Base-by-base conservation (phyloP, 2,888 invertebrate genomes). In the Colletes collaris region DNA sequence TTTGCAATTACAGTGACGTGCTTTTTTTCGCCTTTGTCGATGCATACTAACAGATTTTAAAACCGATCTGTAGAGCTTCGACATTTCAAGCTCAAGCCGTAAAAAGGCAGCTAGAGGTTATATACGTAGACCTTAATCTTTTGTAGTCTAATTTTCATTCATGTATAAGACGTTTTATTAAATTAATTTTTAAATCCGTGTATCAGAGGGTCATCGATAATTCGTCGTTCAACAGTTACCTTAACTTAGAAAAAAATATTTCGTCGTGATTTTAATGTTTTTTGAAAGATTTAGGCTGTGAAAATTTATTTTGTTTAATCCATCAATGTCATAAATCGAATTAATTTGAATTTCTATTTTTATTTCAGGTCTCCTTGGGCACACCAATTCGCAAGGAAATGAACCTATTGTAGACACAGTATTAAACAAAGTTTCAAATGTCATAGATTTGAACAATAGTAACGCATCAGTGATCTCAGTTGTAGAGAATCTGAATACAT, bases 401-500 rank as follows among this genome's bases (percentile, higher is more conserved):
- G 11, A 82, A 7, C 81, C 87, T 0, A 83, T 83, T 0, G 68
- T 82, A 19, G 88, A 89, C 1, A 84, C 86, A 7, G 67, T 87
- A 0, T 44, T 87, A 7, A 58, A 86, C 0, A 82, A 85, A 66
- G 72, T 87, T 4, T 70, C 85, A 5, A 70, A 60, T 0, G 75
- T 87, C 4, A 60, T 84, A 5, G 89, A 88, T 27, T 69, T 92
- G 7, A 89, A 89, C n/a, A 88, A 87, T 19, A 73, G 93, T 0
- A 91, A 91, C 60, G 59, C 81, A 2, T 88, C 91, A 2, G 76
- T 80, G 6, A 66, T 86, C 4, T 52, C 81, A 3, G 89, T 88
- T 19, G 67, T 93, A 8, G 87, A 87, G 16, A 87, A 88, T 44
- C 66, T 93, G 3, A 91, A 91, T 49, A 55, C 83, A 0, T 89